phyloP scores from a whole-genome alignment of 2,888 invertebrate genomes.

The Tenthredo mesomela region DNA sequence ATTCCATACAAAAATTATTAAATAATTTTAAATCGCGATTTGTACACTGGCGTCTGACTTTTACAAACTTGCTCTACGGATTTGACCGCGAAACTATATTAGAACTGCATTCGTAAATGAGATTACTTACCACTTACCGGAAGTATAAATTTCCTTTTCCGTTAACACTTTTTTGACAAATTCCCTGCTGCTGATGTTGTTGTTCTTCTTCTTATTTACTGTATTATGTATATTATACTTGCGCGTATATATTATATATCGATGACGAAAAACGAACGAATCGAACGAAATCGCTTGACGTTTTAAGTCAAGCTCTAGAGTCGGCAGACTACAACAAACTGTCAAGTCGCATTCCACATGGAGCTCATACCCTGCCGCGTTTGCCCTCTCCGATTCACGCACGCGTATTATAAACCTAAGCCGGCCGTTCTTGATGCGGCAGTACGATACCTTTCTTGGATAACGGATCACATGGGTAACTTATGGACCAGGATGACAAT shows the following conservation, averaged over 20 bases:
- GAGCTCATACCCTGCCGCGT: constrained; percentile 16
- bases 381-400: constrained; percentile 47
- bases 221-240: neutral
- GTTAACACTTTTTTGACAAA: neutral
- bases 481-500: constrained; percentile 39
- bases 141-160: neutral
- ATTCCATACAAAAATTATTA: neutral
- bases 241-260: neutral
- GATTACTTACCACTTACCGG: constrained; percentile 1
- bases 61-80: neutral
- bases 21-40: neutral
- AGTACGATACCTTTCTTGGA: constrained; percentile 50
- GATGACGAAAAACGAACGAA: constrained; percentile 17
- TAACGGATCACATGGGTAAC: constrained; percentile 43
- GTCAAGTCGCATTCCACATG: constrained; percentile 48
- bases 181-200: neutral
- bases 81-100: constrained; percentile 1
- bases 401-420: constrained; percentile 13
- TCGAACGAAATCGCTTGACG: constrained; percentile 37
- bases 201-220: neutral
- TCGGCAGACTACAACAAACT: constrained; percentile 43
- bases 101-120: neutral
- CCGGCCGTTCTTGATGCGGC: neutral
- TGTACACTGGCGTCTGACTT: neutral
- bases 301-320: neutral